Base-by-base conservation (phyloP, 2,797 vertebrate species). In the Lithobates sylvaticus region DNA sequence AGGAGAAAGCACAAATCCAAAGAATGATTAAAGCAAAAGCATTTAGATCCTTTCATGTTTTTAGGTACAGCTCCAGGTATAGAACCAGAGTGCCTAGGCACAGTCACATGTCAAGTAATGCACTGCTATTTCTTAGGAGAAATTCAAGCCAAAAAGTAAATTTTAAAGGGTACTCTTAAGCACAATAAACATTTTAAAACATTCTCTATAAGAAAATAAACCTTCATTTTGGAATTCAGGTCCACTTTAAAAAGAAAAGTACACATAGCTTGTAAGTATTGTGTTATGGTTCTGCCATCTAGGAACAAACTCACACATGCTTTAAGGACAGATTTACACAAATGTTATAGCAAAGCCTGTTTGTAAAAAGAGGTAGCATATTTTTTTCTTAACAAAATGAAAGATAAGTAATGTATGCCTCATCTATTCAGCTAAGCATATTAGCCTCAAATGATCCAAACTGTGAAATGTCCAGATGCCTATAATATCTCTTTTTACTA, bases 401-500 rank as follows among this genome's bases (percentile, higher is more conserved):
- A 65, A 73, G n/a, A 73, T 82, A n/a, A 82, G 26, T 72, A 58
- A 65, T 64, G 80, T 29, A 1, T 6, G 29, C 73, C 70, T 39
- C 34, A 15, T 76, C 27, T 76, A 75, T 83, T 83, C 72, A 76
- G 42, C 42, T 64, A 16, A 79, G 39, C 68, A 72, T 61, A 76
- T 75, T 73, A 75, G 81, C 81, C 81, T 83, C 12, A 76, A 44
- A 83, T 83, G 81, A 76, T 83, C 81, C 27, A 83, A 83, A 68
- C 81, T 83, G 72, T 68, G 72, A 75, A 83, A 76, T 36, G 27
- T 39, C 58, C 71, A 84, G 64, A 84, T 84, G 82, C 76, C 73
- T 50, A 69, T 58, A 76, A 34, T 84, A 76, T 84, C 44, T 76
- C 29, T 58, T 26, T 67, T 74, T 75, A 47, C 61, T 68, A 44